These are phyloP conservation scores for Hipposideros larvatus DNA, from an alignment of 2,797 vertebrate species.

Conservation along the genomic window DNA sequence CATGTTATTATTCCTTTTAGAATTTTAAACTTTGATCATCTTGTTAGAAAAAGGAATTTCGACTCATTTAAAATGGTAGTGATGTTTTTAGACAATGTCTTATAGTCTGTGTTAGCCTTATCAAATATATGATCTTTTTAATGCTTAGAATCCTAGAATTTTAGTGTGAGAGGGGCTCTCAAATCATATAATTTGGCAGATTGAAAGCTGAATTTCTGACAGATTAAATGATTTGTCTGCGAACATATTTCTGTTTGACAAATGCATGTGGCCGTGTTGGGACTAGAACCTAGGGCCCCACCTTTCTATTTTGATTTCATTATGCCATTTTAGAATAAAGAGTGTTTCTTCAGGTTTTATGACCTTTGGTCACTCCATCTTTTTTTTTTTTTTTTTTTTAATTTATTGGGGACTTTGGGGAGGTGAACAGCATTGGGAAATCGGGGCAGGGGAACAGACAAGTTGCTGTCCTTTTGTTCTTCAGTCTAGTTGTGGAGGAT, in stretches of 20 bases:
- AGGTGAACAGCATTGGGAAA: no score
- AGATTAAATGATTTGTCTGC: neutral
- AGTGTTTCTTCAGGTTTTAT: conserved; percentile 43
- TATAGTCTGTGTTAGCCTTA: conserved; percentile 23
- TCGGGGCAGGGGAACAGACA: no score
- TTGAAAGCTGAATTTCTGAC: neutral
- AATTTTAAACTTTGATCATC: conserved; percentile 45
- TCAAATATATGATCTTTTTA: conserved; percentile 16
- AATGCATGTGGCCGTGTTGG: neutral
- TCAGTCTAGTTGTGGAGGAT: no score
- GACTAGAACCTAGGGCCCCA: neutral
- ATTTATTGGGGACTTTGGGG: no score
- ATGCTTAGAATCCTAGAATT: conserved; percentile 33
- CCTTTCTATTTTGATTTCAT: conserved; percentile 3
- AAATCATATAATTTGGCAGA: conserved; percentile 12
- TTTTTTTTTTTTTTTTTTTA: neutral
- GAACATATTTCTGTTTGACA: neutral
- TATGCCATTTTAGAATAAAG: conserved; percentile 4
- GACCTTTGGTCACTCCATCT: conserved; percentile 8
- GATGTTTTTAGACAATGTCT: conserved; percentile 23
- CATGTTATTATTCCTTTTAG: conserved; percentile 7
- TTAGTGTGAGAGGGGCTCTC: neutral
- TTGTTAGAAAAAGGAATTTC: neutral
- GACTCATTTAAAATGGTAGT: neutral
- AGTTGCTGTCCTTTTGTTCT: no score